Evolutionary conservation across 92 coral and sea anemone genomes (phyloP), one percentile per base, ranked within the genome.

Genomic region (Montipora capitata): DNA sequence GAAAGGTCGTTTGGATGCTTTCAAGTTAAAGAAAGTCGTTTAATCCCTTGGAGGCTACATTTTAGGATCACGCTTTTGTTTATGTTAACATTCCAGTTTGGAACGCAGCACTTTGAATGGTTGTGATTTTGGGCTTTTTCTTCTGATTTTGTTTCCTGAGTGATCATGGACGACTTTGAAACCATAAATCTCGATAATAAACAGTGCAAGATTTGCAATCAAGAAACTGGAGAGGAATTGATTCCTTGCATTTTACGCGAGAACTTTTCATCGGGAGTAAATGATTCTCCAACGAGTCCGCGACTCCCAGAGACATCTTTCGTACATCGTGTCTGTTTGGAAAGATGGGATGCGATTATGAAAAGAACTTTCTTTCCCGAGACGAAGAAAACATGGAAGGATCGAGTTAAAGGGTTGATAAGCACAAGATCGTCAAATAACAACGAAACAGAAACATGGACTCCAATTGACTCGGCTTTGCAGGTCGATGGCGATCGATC

Each of bases 211-310:
- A 96, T 96, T 17, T 96, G 99, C 67, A 87, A 91, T 39, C 98
- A 96, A 82, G 98, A 96, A 58, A 96, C 97, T 6, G 98, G 98
- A 12, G 99, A 96, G 80, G 94, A 94, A 38, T 72, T 96, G 78
- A 90, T 96, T 51, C 86, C 95, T 45, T 94, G 95, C 75, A 90
- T 96, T 57, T 81, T 96, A 76, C 93, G 89, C 86, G 95, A 94
- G 73, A 92, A 92, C 20, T 94, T 94, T 86, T 84, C 92, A 1
- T 82, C 86, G 7, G 79, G 88, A 4, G 74, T 38, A 40, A 91
- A 88, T 20, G 62, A 13, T n/a, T 57, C 84, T 14, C 43, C 64
- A 15, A 49, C 65, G 20, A 66, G 62, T 68, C 74, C 79, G 6
- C 71, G 14, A 1, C 71, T 48, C 20, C 86, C 79, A 3, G 91